phyloP scores from a whole-genome alignment of 2,888 invertebrate genomes.

The Anaspis maculata region DNA sequence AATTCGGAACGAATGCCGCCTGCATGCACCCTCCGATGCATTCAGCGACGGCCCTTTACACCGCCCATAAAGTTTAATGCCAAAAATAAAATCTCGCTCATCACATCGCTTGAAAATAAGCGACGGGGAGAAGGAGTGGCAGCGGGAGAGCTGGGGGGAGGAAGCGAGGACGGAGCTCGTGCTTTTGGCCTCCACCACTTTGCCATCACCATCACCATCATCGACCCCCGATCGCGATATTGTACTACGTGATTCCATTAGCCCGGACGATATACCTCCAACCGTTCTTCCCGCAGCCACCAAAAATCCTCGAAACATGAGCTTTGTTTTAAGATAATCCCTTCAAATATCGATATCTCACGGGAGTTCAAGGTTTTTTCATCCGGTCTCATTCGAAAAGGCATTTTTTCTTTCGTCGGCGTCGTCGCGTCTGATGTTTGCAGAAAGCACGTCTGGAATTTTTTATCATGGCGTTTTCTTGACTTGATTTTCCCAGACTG shows the following conservation, averaged over 20 bases:
- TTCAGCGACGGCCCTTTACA: background rate
- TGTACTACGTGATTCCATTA: slow-evolving; percentile 16
- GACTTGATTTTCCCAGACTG: too few species aligned
- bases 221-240: slow-evolving; percentile 14
- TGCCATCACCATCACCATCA: slow-evolving; percentile 7
- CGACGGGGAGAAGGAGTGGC: slow-evolving; percentile 10
- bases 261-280: slow-evolving; percentile 8
- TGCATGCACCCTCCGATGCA: slow-evolving; percentile 1
- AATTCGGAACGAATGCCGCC: slow-evolving; percentile 2
- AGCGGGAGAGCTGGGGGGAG: too few species aligned
- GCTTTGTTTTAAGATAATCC: slow-evolving; percentile 12
- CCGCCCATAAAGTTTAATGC: slow-evolving; percentile 10
- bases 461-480: too few species aligned
- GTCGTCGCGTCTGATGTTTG: too few species aligned
- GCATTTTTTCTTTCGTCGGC: too few species aligned
- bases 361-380: too few species aligned
- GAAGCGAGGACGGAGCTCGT: too few species aligned
- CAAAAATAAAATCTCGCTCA: slow-evolving; percentile 13
- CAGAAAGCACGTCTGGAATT: too few species aligned
- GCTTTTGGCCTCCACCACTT: too few species aligned
- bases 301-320: slow-evolving; percentile 12
- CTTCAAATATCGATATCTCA: too few species aligned
- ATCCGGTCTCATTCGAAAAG: too few species aligned
- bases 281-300: slow-evolving; percentile 1
- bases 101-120: too few species aligned